Evolutionary conservation across 2,113 vertebrate species (phyloP).

Genomic region (Halcyon senegalensis): DNA sequence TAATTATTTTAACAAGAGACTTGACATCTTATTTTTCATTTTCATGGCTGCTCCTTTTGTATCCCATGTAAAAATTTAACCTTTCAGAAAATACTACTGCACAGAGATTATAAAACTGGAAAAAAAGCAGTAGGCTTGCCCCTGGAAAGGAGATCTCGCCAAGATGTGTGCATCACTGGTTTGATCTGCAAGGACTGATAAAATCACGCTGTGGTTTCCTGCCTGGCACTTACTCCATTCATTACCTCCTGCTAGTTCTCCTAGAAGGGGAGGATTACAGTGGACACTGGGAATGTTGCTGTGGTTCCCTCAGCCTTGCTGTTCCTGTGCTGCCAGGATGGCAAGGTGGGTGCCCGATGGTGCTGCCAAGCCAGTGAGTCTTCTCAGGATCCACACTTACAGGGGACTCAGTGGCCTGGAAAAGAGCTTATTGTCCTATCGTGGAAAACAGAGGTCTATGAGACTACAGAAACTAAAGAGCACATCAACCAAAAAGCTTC

Average conservation of each 20-base stretch:
- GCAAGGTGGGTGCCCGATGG: background rate
- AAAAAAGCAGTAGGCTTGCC: background rate
- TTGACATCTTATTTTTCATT: background rate
- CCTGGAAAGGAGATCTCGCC: background rate
- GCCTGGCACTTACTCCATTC: background rate
- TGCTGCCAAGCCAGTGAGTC: accelerated
- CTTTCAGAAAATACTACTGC: background rate
- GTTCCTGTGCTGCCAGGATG: background rate
- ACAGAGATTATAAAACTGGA: background rate
- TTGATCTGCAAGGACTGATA: background rate
- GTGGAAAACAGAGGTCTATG: background rate
- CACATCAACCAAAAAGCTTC: background rate
- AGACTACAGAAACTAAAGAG: background rate
- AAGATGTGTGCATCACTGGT: background rate
- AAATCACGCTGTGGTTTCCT: background rate
- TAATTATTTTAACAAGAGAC: background rate
- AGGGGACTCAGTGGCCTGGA: background rate
- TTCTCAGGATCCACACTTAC: background rate
- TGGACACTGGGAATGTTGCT: background rate
- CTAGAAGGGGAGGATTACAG: background rate
- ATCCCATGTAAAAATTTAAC: background rate
- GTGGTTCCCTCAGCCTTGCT: background rate
- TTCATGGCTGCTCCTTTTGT: background rate
- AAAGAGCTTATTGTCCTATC: background rate
- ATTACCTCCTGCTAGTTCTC: background rate